Evolutionary conservation across 2,113 vertebrate species (phyloP), one percentile per base, ranked within the genome.

Genomic region (Chlamydotis undulata): DNA sequence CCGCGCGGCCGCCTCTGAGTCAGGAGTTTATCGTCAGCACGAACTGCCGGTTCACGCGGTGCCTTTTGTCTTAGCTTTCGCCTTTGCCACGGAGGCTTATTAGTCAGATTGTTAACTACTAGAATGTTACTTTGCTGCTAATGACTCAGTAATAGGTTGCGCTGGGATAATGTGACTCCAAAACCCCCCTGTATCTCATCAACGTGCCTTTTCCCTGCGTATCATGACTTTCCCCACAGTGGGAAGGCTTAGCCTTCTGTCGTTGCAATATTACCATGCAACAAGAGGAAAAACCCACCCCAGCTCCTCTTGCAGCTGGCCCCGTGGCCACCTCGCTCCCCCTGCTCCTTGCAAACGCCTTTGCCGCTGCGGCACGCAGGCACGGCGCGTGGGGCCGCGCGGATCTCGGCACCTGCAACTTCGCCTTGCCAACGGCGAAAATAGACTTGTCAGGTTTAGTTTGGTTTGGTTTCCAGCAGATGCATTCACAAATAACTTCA

Each of bases 381-480:
- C 56, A 2, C 15, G 35, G 64, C 25, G 43, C 90, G 19, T 4
- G 2, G 85, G 78, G 81, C 87, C 70, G 47, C 3, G 35, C 43
- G 3, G 26, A 75, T 57, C 89, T 89, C 17, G 2, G 76, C 11
- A 39, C 67, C 74, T 24, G 49, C 28, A 8, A 24, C 63, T 70
- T 83, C 1, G 23, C 89, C 76, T 95, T 35, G 55, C 80, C 23
- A n/a, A 21, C 6, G 3, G 93, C 83, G 91, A 86, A 95, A 92
- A 92, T 87, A 96, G 92, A 89, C 90, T 91, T 80, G 74, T 90
- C 91, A 64, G 50, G 60, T 93, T 93, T 79, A 90, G 83, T 95
- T 97, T 80, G 95, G 85, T 95, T 91, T 65, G 86, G 81, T 87
- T 94, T 94, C 89, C 93, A 84, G 80, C 93, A 90, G 76, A 88